These are phyloP conservation scores for Pimpla rufipes DNA, from an alignment of 2,888 invertebrate genomes.

Conservation along the genomic window DNA sequence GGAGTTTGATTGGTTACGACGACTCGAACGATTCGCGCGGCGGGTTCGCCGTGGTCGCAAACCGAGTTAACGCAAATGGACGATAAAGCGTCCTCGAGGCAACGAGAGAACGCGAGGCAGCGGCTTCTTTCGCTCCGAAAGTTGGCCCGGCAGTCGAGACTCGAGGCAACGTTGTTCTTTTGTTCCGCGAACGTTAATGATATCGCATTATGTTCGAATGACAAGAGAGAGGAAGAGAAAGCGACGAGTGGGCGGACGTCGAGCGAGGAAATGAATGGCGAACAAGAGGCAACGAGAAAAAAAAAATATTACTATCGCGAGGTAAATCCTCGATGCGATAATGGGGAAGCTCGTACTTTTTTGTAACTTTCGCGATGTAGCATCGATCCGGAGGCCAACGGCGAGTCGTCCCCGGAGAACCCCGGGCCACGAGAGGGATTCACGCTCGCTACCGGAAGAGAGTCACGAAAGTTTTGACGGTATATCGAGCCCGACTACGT, in stretches of 20 bases:
- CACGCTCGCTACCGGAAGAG: neutral
- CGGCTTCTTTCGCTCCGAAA: neutral
- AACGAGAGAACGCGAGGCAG: too few relatives aligned
- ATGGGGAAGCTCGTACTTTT: constrained; percentile 17
- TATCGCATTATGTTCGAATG: constrained; percentile 6
- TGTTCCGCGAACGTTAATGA: neutral
- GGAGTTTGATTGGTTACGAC: constrained; percentile 29
- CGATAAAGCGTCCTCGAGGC: too few relatives aligned
- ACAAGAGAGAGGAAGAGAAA: neutral
- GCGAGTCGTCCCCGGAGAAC: too few relatives aligned
- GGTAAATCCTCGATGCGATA: neutral
- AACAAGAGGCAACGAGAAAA: neutral
- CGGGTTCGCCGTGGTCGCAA: too few relatives aligned
- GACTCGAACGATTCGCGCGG: too few relatives aligned
- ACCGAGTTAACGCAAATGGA: too few relatives aligned
- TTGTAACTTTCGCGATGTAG: constrained; percentile 19
- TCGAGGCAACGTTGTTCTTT: neutral
- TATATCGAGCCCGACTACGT: too few relatives aligned
- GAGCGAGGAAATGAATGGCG: constrained; percentile 7
- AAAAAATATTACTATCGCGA: neutral
- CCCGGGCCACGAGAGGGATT: neutral
- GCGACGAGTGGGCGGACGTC: neutral
- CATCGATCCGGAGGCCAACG: neutral
- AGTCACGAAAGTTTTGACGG: too few relatives aligned
- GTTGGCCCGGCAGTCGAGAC: neutral